Evolutionary conservation across 2,113 vertebrate species (phyloP).

Genomic region (Myotis yumanensis): DNA sequence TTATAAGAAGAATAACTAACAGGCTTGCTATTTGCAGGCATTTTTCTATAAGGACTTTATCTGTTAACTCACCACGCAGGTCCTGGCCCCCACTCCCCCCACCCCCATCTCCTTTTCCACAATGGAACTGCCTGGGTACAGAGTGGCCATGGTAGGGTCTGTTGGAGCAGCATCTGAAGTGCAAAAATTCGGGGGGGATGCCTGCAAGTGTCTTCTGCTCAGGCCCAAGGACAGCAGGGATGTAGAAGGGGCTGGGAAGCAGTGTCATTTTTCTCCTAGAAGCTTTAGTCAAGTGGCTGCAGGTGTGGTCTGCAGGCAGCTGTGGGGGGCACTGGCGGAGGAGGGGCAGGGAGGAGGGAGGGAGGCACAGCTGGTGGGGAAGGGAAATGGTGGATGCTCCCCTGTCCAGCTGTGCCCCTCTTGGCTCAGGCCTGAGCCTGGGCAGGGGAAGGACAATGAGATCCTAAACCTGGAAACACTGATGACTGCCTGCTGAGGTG

Average conservation of each 20-base stretch:
- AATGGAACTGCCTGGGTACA: neutral
- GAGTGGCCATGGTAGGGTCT: neutral
- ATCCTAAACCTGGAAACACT: neutral
- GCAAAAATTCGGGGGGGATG: neutral
- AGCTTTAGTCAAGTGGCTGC: neutral
- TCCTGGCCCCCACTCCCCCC: neutral
- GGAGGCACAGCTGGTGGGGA: neutral
- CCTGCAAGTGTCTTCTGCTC: neutral
- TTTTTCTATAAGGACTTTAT: slow-evolving; percentile 23
- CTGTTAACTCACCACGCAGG: neutral
- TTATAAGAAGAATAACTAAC: slow-evolving; percentile 44
- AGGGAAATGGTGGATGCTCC: neutral
- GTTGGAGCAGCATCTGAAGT: neutral
- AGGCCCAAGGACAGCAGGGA: neutral
- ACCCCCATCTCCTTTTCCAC: neutral
- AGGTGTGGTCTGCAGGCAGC: slow-evolving; percentile 35
- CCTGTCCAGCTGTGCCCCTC: neutral
- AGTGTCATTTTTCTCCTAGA: neutral
- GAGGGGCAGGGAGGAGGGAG: neutral
- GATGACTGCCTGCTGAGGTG: neutral
- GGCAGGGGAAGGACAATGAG: neutral
- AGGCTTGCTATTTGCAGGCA: slow-evolving; percentile 48
- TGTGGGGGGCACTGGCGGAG: neutral
- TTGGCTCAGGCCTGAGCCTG: neutral
- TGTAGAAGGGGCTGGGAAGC: neutral